A percentile compares a stretch with the other conserved stretches of the same genome.
These are phyloP conservation scores for Sepiola atlantica DNA, from an alignment of 2,888 invertebrate genomes.

Conservation along the genomic window DNA sequence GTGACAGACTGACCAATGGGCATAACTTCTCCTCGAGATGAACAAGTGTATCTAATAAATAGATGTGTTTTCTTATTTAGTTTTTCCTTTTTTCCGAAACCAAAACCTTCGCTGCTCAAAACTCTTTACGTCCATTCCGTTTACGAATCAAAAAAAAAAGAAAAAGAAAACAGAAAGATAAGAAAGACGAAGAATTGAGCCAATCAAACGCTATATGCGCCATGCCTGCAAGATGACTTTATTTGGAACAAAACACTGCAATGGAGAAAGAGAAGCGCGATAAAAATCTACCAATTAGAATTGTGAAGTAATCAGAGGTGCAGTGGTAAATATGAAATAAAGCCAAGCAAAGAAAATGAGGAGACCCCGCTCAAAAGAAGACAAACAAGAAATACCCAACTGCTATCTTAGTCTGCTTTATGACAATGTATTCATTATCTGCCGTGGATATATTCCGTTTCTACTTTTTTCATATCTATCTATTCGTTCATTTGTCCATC, in stretches of 20 bases:
- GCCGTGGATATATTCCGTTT: neutral
- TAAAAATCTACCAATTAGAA: neutral
- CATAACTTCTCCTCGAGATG: too few relatives aligned
- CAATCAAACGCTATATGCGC: neutral
- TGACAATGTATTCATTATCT: neutral
- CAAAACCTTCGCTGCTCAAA: neutral
- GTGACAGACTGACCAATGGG: too few relatives aligned
- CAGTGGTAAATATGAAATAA: neutral
- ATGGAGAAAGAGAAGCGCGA: neutral
- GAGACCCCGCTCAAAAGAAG: neutral
- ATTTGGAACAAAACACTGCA: too few relatives aligned
- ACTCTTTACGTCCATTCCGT: neutral
- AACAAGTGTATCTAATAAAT: too few relatives aligned
- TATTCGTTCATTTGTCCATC: too few relatives aligned
- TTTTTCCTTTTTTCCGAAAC: neutral
- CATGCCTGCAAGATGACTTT: neutral
- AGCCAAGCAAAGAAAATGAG: neutral
- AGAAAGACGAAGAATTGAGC: neutral
- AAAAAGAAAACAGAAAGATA: too few relatives aligned
- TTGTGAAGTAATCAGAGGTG: constrained; percentile 13
- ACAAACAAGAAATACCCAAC: neutral
- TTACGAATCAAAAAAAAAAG: neutral
- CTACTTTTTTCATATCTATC: neutral
- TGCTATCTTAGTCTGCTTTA: neutral
- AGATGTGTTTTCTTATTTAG: too few relatives aligned